phyloP scores from a whole-genome alignment of 2,888 invertebrate species.

The Tholera decimalis region DNA sequence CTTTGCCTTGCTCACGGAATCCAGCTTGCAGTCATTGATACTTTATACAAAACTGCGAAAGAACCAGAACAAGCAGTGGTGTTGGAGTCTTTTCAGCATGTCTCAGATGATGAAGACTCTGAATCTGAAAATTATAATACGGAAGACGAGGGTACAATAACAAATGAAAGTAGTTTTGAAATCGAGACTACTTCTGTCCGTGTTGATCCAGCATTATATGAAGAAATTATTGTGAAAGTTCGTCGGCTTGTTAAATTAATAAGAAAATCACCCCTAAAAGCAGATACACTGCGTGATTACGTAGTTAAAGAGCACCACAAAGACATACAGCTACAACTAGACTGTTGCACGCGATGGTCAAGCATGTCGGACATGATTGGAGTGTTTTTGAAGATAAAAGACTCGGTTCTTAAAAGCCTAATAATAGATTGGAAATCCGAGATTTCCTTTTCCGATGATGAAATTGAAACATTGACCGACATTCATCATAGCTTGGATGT shows the following conservation, averaged over 20 bases:
- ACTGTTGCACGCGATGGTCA: slow-evolving; percentile 26
- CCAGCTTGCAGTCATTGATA: slow-evolving; percentile 10
- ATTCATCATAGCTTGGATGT: slow-evolving; percentile 10
- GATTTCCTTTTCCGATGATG: slow-evolving; percentile 22
- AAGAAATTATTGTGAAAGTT: slow-evolving; percentile 12
- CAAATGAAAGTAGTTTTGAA: slow-evolving; percentile 8
- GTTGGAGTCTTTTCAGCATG: too few species aligned
- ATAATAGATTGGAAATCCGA: slow-evolving; percentile 9
- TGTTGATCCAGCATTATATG: slow-evolving; percentile 11
- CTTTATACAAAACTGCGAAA: slow-evolving; percentile 1
- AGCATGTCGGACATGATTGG: slow-evolving; percentile 1
- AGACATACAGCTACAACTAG: slow-evolving; percentile 15
- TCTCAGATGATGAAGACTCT: slow-evolving; percentile 12
- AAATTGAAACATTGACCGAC: slow-evolving; percentile 20
- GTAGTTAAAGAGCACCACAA: not conserved
- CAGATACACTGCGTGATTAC: not conserved
- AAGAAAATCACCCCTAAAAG: slow-evolving; percentile 7
- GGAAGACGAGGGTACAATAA: slow-evolving; percentile 10
- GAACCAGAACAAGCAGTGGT: slow-evolving; percentile 6
- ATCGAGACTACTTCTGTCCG: slow-evolving; percentile 4
- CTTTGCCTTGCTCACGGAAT: slow-evolving; percentile 1
- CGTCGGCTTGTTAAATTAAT: slow-evolving; percentile 4
- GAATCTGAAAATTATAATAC: slow-evolving; percentile 10
- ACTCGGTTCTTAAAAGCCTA: not conserved
- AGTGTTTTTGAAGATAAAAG: slow-evolving; percentile 2